Conservation (phyloP, 1,140 invertebrate genomes). For the Atta texana region DNA sequence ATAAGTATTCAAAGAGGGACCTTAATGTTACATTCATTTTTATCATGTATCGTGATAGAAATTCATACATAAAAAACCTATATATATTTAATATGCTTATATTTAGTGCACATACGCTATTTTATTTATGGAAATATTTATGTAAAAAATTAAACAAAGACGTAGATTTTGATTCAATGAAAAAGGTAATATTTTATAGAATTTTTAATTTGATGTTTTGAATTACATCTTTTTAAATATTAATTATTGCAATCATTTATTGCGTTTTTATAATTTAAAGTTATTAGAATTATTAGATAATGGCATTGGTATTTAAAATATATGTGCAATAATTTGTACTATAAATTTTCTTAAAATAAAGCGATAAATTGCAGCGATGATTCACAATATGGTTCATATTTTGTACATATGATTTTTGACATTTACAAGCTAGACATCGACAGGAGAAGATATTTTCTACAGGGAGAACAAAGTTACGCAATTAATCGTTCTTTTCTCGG, state of each 20-base stretch:
- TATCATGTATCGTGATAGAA: too few relatives aligned
- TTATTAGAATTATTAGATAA: background rate
- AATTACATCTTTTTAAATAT: slow-evolving; percentile 57
- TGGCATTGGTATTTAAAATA: slow-evolving; percentile 11
- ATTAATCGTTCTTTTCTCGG: slow-evolving; percentile 47
- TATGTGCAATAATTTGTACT: background rate
- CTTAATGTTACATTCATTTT: too few relatives aligned
- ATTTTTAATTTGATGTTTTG: slow-evolving; percentile 45
- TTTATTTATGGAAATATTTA: too few relatives aligned
- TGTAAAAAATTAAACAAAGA: too few relatives aligned
- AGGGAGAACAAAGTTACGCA: slow-evolving; percentile 45
- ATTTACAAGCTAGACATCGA: slow-evolving; percentile 11
- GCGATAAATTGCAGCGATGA: background rate
- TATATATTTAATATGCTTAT: too few relatives aligned
- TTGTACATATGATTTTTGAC: background rate
- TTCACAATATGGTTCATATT: background rate
- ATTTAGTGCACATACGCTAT: too few relatives aligned
- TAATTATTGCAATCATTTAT: slow-evolving; percentile 48
- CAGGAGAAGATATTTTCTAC: background rate
- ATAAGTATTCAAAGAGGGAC: too few relatives aligned
- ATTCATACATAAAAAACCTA: too few relatives aligned
- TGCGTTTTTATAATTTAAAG: slow-evolving; percentile 26
- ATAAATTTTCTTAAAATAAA: background rate
- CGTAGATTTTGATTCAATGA: slow-evolving; percentile 39
- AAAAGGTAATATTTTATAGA: slow-evolving; percentile 57